Conservation (phyloP, 2,113 vertebrate species). For the Fulmarus glacialis region DNA sequence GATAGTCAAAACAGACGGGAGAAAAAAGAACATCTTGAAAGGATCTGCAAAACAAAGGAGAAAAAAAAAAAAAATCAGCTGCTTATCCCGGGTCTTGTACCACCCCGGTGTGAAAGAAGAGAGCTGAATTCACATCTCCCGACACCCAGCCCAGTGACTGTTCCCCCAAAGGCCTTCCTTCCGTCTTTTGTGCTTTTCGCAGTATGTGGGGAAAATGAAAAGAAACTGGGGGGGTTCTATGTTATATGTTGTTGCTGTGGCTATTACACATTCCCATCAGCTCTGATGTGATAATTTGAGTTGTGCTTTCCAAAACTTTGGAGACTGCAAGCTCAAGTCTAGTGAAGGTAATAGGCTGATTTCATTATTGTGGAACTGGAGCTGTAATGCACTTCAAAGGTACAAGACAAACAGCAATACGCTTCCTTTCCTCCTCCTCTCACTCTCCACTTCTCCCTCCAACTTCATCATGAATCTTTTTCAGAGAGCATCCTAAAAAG, state of each 20-base stretch:
- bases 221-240: fast-evolving
- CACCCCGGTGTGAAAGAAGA: background rate
- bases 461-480: background rate
- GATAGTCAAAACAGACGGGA: background rate
- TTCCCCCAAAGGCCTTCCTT: background rate
- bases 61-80: background rate
- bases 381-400: background rate
- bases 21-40: background rate
- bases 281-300: background rate
- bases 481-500: background rate
- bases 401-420: background rate
- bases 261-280: background rate
- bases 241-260: background rate
- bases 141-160: background rate
- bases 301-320: background rate
- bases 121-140: background rate
- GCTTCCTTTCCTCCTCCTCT: background rate
- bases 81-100: background rate
- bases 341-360: background rate
- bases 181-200: background rate
- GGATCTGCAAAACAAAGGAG: background rate
- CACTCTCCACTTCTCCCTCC: background rate
- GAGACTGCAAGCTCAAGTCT: background rate
- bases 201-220: background rate
- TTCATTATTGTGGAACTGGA: background rate